phyloP scores from a whole-genome alignment of 2,113 vertebrate genomes.

The Oncorhynchus tshawytscha region DNA sequence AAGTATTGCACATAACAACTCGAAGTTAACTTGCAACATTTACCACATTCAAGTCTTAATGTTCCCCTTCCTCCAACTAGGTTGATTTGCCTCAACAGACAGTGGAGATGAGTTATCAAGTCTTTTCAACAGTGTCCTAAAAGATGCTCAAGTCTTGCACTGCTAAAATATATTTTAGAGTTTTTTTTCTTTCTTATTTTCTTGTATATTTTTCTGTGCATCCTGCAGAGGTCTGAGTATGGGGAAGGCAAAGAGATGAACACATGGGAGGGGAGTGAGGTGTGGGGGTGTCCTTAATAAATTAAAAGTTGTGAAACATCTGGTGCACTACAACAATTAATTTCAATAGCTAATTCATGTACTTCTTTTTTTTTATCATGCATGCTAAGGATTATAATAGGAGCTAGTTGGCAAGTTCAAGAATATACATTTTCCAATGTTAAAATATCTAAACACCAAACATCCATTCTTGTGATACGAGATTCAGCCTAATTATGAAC shows the following conservation, averaged over 20 bases:
- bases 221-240: slow-evolving; percentile 97
- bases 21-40: slow-evolving; percentile 99
- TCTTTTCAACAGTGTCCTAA: slow-evolving; percentile 96
- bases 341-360: slow-evolving; percentile 95
- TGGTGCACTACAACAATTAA: slow-evolving; percentile 98
- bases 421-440: slow-evolving; percentile 78
- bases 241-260: slow-evolving; percentile 90
- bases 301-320: slow-evolving; percentile 98
- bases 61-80: slow-evolving; percentile 89
- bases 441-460: slow-evolving; percentile 97
- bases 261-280: slow-evolving; percentile 66
- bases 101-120: slow-evolving; percentile 90
- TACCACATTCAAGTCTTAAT: slow-evolving; percentile 99
- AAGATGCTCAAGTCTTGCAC: slow-evolving; percentile 88
- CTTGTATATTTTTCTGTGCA: slow-evolving; percentile 71
- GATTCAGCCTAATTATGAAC: slow-evolving; percentile 91
- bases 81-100: slow-evolving; percentile 83
- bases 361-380: slow-evolving; percentile 83
- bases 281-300: slow-evolving; percentile 83
- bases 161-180: slow-evolving; percentile 70
- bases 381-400: slow-evolving; percentile 99
- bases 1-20: slow-evolving; percentile 99
- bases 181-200: slow-evolving; percentile 55
- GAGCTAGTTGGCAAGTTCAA: slow-evolving; percentile 85
- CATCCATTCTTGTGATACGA: slow-evolving; percentile 97